These are phyloP conservation scores for Zaprionus bogoriensis DNA, from an alignment of 2,888 invertebrate genomes.

Conservation along the genomic window DNA sequence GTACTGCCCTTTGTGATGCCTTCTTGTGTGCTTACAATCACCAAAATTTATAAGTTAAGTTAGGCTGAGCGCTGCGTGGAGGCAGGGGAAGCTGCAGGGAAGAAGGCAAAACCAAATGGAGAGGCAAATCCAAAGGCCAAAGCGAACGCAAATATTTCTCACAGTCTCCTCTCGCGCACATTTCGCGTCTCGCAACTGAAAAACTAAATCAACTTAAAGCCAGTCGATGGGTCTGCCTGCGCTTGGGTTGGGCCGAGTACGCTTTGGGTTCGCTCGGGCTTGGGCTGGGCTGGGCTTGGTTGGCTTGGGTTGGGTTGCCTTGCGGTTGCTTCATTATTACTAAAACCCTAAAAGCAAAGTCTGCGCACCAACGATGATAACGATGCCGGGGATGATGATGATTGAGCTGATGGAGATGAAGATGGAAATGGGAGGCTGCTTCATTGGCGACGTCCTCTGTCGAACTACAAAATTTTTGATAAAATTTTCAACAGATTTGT, in stretches of 20 bases:
- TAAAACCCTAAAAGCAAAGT: conserved; percentile 41
- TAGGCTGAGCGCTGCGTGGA: conserved; percentile 38
- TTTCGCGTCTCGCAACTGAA: conserved; percentile 39
- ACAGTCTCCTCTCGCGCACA: conserved; percentile 18
- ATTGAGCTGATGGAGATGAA: conserved; percentile 1
- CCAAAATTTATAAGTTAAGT: conserved; percentile 73
- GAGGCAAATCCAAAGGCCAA: conserved; percentile 32
- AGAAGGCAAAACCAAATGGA: neutral
- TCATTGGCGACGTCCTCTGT: conserved; percentile 22
- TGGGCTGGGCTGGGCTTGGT: conserved; percentile 22
- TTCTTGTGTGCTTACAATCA: conserved; percentile 50
- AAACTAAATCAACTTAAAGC: conserved; percentile 71
- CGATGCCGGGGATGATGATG: conserved; percentile 14
- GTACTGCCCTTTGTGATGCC: conserved; percentile 40
- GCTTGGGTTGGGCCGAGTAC: no score
- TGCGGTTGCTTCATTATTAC: conserved; percentile 69
- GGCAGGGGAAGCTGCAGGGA: neutral
- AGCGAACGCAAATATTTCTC: conserved; percentile 63
- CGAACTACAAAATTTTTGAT: conserved; percentile 53
- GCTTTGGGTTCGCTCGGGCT: conserved; percentile 15
- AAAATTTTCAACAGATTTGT: conserved; percentile 64
- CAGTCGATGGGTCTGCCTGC: conserved; percentile 35
- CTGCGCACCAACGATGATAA: conserved; percentile 28
- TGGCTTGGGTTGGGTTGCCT: conserved; percentile 31
- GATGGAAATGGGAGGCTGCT: conserved; percentile 8